Conservation (phyloP, 2,113 vertebrate species). For the Naja naja region DNA sequence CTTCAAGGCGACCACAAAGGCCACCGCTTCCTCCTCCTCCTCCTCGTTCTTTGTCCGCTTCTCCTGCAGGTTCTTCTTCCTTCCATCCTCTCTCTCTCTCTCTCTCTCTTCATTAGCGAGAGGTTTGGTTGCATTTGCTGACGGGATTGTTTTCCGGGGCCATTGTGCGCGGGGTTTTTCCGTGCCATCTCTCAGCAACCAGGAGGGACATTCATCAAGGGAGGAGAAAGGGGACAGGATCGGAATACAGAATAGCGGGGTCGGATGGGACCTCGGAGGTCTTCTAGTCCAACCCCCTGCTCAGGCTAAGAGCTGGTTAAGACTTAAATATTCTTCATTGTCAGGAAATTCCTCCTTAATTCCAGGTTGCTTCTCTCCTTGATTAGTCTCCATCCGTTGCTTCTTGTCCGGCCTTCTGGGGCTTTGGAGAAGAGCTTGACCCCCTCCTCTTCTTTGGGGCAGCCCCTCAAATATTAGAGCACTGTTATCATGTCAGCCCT, state of each 20-base stretch:
- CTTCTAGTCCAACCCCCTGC: neutral
- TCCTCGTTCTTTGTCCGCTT: neutral
- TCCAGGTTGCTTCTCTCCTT: too few species aligned
- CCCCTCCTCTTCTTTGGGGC: too few species aligned
- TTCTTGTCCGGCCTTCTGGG: too few species aligned
- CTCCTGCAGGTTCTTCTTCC: neutral
- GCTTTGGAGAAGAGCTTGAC: too few species aligned
- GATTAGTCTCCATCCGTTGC: too few species aligned
- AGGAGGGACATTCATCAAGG: neutral
- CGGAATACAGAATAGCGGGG: neutral
- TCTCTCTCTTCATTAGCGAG: neutral
- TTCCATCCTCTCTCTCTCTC: rapidly evolving
- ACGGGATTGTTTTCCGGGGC: neutral
- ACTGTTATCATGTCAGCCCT: too few species aligned
- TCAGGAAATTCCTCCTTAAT: too few species aligned
- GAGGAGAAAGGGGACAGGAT: neutral
- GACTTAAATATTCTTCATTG: too few species aligned
- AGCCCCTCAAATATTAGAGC: too few species aligned
- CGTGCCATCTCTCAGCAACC: neutral
- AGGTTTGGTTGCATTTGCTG: neutral
- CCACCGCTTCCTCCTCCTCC: too few species aligned
- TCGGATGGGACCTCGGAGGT: neutral
- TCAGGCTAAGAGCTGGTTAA: too few species aligned
- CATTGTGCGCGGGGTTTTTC: neutral
- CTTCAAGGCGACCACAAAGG: neutral